Conservation (phyloP, 2,888 invertebrate species). For the Sesia bembeciformis region DNA sequence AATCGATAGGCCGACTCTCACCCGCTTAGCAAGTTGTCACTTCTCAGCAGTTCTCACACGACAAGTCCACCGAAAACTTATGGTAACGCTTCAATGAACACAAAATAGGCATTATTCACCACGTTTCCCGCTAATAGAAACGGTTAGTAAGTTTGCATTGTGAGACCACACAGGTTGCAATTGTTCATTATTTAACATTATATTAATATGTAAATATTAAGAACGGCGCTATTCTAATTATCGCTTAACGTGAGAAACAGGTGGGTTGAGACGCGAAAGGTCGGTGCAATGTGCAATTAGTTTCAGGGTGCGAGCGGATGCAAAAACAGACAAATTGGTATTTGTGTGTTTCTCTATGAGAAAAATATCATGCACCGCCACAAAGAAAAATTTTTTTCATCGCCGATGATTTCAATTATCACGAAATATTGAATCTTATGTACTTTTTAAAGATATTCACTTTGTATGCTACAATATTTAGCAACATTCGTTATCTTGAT, state of each 20-base stretch:
- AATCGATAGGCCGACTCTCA: too few species aligned
- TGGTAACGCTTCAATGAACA: too few species aligned
- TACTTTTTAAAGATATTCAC: too few species aligned
- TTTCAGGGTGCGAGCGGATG: neutral
- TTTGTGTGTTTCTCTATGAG: neutral
- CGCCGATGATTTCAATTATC: too few species aligned
- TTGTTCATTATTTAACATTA: neutral
- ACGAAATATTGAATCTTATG: too few species aligned
- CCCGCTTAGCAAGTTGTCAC: too few species aligned
- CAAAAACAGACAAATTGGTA: neutral
- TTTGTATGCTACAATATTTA: too few species aligned
- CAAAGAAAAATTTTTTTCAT: too few species aligned
- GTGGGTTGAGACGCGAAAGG: neutral
- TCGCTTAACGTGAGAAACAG: neutral
- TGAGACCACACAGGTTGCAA: conserved; percentile 5
- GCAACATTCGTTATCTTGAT: too few species aligned
- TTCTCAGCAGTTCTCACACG: too few species aligned
- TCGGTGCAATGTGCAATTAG: neutral
- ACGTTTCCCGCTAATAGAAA: conserved; percentile 3
- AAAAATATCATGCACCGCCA: too few species aligned
- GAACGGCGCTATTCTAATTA: neutral
- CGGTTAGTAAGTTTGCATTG: conserved; percentile 6
- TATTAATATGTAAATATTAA: neutral
- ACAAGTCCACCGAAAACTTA: too few species aligned
- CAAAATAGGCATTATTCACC: neutral